Percentiles rank a stretch among this genome's conserved stretches.
phyloP scores from a whole-genome alignment of 2,888 invertebrate genomes.

The Poecilobothrus nobilitatus region DNA sequence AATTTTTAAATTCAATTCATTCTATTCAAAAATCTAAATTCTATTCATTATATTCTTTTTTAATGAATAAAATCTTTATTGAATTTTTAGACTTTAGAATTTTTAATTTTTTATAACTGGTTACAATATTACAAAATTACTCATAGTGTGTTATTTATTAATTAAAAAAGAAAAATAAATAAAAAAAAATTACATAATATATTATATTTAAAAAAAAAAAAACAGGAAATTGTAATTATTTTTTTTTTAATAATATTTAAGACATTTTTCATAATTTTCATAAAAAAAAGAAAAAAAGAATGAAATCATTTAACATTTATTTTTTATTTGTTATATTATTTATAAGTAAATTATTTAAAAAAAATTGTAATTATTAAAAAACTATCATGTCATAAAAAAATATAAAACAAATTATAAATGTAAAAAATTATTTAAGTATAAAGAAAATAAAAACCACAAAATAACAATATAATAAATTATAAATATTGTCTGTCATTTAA shows the following conservation, averaged over 20 bases:
- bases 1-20: too few relatives aligned
- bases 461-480: background rate
- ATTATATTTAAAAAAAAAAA: too few relatives aligned
- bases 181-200: background rate
- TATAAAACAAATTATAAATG: background rate
- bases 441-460: too few relatives aligned
- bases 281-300: background rate
- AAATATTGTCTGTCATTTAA: background rate
- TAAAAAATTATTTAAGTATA: background rate
- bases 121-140: background rate
- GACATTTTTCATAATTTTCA: background rate
- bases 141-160: constrained; percentile 8
- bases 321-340: constrained; percentile 1
- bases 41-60: too few relatives aligned
- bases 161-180: too few relatives aligned
- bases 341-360: background rate
- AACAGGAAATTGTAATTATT: too few relatives aligned
- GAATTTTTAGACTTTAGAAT: too few relatives aligned
- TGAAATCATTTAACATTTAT: background rate
- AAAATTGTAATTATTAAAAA: background rate
- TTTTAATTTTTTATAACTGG: too few relatives aligned
- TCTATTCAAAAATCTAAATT: too few relatives aligned
- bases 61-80: too few relatives aligned
- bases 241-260: too few relatives aligned
- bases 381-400: background rate